Percentiles rank a stretch among this genome's conserved stretches.
Evolutionary conservation across 2,888 invertebrate genomes (phyloP).

Genomic region (Netelia inedita): DNA sequence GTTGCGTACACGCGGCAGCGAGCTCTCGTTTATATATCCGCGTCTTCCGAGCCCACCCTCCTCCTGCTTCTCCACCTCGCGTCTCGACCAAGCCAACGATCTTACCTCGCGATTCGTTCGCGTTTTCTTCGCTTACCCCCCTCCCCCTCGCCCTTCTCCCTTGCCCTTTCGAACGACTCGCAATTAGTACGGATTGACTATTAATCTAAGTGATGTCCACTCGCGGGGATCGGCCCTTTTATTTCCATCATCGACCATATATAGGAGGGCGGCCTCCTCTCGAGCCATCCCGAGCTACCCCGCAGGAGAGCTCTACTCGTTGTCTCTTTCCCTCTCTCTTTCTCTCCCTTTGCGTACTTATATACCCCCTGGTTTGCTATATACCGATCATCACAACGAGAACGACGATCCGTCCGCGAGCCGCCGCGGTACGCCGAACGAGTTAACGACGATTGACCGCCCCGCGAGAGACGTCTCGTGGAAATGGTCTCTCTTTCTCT

Average conservation of each 20-base stretch:
- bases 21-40: slow-evolving; percentile 22
- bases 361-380: not conserved
- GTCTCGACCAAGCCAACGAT: not conserved
- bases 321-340: slow-evolving; percentile 3
- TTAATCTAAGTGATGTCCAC: slow-evolving; percentile 77
- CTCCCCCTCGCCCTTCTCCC: slow-evolving; percentile 17
- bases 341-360: slow-evolving; percentile 18
- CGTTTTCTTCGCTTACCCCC: slow-evolving; percentile 26
- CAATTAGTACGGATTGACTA: slow-evolving; percentile 82
- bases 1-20: slow-evolving; percentile 26
- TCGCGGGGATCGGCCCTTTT: slow-evolving; percentile 73
- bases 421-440: slow-evolving; percentile 65
- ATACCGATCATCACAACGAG: slow-evolving; percentile 7
- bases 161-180: slow-evolving; percentile 71
- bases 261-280: slow-evolving; percentile 67
- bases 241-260: slow-evolving; percentile 78
- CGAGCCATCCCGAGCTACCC: slow-evolving; percentile 27
- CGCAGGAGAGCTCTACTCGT: slow-evolving; percentile 28
- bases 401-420: slow-evolving; percentile 65
- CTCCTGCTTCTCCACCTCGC: not conserved
- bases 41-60: slow-evolving; percentile 13
- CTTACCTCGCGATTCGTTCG: slow-evolving; percentile 40
- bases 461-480: slow-evolving; percentile 52
- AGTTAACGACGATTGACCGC: slow-evolving; percentile 71
- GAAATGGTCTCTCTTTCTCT: slow-evolving; percentile 11